These are phyloP conservation scores for Anoplophora glabripennis DNA, from an alignment of 1,140 invertebrate species.

Conservation along the genomic window DNA sequence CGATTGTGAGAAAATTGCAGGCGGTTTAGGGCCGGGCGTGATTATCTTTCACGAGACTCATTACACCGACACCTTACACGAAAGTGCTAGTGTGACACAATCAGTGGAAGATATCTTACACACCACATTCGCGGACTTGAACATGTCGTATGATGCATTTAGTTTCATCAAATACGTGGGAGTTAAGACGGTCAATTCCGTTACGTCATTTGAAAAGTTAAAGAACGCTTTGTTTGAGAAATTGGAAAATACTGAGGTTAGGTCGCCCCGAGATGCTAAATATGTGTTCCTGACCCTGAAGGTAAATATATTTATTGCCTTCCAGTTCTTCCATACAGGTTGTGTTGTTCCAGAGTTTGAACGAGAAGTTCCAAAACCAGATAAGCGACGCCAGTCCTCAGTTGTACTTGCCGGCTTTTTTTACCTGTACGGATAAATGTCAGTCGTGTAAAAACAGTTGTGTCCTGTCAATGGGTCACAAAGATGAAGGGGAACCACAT, in stretches of 20 bases:
- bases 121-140: slow-evolving; percentile 61
- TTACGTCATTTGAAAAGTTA: slow-evolving; percentile 59
- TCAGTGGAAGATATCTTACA: slow-evolving; percentile 67
- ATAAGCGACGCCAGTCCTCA: slow-evolving; percentile 61
- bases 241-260: slow-evolving; percentile 65
- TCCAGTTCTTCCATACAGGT: not conserved
- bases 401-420: slow-evolving; percentile 78
- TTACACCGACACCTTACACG: slow-evolving; percentile 60
- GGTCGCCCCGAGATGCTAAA: slow-evolving; percentile 63
- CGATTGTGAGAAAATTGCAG: slow-evolving; percentile 46
- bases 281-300: slow-evolving; percentile 68
- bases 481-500: slow-evolving; percentile 66
- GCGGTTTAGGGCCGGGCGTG: slow-evolving; percentile 64
- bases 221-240: slow-evolving; percentile 55
- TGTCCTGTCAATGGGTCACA: slow-evolving; percentile 73
- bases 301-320: slow-evolving; percentile 42
- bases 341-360: slow-evolving; percentile 57
- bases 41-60: slow-evolving; percentile 80
- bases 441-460: slow-evolving; percentile 72
- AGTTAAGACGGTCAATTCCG: slow-evolving; percentile 58
- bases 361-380: slow-evolving; percentile 74
- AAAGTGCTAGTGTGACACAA: slow-evolving; percentile 54
- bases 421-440: slow-evolving; percentile 72
- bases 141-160: slow-evolving; percentile 68
- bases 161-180: slow-evolving; percentile 73